Percentiles rank a stretch among this genome's conserved stretches.
phyloP scores from a whole-genome alignment of 2,113 vertebrate species.

The Cavia porcellus region DNA sequence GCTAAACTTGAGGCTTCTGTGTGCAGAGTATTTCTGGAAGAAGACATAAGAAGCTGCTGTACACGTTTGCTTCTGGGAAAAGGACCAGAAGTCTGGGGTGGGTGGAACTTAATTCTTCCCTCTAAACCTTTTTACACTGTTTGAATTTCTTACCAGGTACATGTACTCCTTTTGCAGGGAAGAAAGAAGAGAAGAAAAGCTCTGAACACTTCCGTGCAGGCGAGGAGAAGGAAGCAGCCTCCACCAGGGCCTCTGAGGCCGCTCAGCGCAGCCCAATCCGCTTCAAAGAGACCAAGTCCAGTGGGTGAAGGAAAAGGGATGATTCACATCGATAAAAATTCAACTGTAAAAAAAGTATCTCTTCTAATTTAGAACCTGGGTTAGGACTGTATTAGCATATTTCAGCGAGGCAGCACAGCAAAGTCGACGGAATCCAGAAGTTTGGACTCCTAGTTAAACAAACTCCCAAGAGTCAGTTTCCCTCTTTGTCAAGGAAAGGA shows the following conservation, averaged over 20 bases:
- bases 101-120: neutral
- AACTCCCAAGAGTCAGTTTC: neutral
- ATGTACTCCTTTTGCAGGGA: neutral
- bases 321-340: conserved; percentile 72
- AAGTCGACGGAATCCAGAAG: conserved; percentile 6
- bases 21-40: conserved; percentile 52
- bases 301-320: conserved; percentile 62
- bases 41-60: conserved; percentile 9
- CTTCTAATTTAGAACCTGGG: conserved; percentile 69
- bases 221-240: neutral
- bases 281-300: conserved; percentile 70
- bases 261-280: neutral
- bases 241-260: neutral
- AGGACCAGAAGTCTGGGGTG: neutral
- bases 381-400: conserved; percentile 55
- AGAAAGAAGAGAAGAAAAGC: neutral
- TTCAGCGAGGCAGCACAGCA: conserved; percentile 33
- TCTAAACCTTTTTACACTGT: conserved; percentile 2
- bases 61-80: conserved; percentile 21
- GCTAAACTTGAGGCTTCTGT: neutral
- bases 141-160: conserved; percentile 45
- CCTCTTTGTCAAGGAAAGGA: neutral
- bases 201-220: neutral
- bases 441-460: conserved; percentile 7
- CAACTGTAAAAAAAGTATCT: conserved; percentile 60